Evolutionary conservation across 2,113 vertebrate genomes (phyloP), one percentile per base, ranked within the genome.

Genomic region (Scalopus aquaticus): DNA sequence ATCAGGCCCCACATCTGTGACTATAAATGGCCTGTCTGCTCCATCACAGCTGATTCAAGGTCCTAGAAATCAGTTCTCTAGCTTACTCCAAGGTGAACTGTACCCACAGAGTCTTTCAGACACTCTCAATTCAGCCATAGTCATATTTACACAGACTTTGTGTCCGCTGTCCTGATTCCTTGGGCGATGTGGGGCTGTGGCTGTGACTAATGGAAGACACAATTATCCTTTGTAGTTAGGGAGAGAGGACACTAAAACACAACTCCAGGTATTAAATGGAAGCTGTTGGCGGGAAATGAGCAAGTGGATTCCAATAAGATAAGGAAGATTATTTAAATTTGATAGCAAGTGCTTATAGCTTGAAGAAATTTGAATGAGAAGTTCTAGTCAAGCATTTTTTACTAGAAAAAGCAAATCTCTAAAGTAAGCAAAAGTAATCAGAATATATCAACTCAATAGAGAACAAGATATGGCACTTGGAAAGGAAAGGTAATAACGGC

Each of bases 381-480:
- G 72, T 73, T 90, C 44, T 83, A 90, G 84, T 85, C 56, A 92
- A 93, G 60, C 20, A 56, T 46, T 95, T 93, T 95, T 87, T 58
- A 44, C 16, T 56, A 77, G 87, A 93, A 96, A 96, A 96, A 95
- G 60, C 70, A 70, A 88, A 97, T 93, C 90, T 97, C 90, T 78
- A 95, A 96, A 92, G 93, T 95, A 96, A 96, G 93, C 96, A 96
- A 84, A 97, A 95, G 90, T 96, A 95, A 96, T 96, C 96, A 95
- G 95, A 96, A 95, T 97, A 84, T 96, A 92, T 96, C 96, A 96
- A 35, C 51, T 95, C 92, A 90, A 93, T 84, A 96, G 95, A 96
- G 95, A 96, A 95, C 56, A 90, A 95, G 94, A 85, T 95, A 84
- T 76, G 90, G 90, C 90, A 92, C 92, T 97, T 95, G 87, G 96